These are phyloP conservation scores for Anseranas semipalmata DNA, from an alignment of 2,113 vertebrate genomes.

Conservation along the genomic window DNA sequence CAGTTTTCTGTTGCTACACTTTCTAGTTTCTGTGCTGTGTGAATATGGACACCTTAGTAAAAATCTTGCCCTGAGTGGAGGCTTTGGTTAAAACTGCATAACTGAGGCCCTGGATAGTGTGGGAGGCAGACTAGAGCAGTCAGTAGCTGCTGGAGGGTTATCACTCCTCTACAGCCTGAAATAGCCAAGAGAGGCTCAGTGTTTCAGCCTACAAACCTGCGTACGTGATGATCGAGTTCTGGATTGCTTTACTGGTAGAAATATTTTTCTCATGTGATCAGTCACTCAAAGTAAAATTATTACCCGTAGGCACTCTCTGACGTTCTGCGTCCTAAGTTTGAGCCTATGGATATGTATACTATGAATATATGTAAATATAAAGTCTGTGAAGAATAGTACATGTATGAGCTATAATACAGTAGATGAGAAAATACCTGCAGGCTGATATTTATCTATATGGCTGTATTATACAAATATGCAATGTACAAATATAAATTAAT, in stretches of 20 bases:
- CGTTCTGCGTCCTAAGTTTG: not conserved
- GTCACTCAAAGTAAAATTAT: not conserved
- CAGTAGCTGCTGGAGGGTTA: not conserved
- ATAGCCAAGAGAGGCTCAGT: not conserved
- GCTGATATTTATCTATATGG: not conserved
- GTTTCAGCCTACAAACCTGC: not conserved
- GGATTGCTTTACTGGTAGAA: not conserved
- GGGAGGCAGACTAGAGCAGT: not conserved
- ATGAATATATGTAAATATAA: not conserved
- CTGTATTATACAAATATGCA: not conserved
- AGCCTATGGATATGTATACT: not conserved
- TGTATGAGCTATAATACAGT: not conserved
- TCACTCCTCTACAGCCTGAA: not conserved
- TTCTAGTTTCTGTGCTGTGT: not conserved
- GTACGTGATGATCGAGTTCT: not conserved
- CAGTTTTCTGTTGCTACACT: not conserved
- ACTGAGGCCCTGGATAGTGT: not conserved
- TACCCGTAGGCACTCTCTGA: not conserved
- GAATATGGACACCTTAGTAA: not conserved
- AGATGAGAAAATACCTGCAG: not conserved
- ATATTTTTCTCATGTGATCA: not conserved
- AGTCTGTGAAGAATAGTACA: not conserved
- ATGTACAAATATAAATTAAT: not conserved
- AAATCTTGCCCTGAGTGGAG: not conserved
- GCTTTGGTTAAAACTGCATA: not conserved